Percentiles rank a stretch among this genome's conserved stretches.
phyloP scores from a whole-genome alignment of 1,140 invertebrate genomes.

The Zaprionus davidi region DNA sequence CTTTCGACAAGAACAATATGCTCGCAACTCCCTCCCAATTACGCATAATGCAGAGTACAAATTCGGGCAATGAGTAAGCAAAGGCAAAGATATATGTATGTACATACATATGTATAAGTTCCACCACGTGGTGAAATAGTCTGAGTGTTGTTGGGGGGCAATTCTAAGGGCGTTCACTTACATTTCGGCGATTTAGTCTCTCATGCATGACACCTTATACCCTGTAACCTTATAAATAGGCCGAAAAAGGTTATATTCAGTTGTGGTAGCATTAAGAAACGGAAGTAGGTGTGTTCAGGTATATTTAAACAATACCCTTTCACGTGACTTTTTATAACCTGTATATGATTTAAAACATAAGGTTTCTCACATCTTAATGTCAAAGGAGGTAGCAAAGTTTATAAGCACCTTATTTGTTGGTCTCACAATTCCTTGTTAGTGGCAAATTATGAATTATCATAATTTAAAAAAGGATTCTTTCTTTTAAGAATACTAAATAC shows the following conservation, averaged over 20 bases:
- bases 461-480: too few relatives aligned
- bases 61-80: slow-evolving; percentile 5
- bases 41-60: slow-evolving; percentile 1
- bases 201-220: slow-evolving; percentile 1
- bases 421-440: too few relatives aligned
- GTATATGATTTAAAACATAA: too few relatives aligned
- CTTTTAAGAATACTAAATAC: too few relatives aligned
- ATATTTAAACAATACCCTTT: too few relatives aligned
- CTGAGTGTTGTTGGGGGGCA: background rate
- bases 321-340: too few relatives aligned
- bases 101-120: background rate
- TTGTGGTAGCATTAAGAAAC: background rate
- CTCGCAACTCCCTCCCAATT: background rate
- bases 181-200: background rate
- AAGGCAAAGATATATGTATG: background rate
- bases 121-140: slow-evolving; percentile 1
- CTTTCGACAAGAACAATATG: background rate
- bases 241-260: background rate
- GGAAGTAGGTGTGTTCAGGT: too few relatives aligned
- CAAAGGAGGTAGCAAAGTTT: too few relatives aligned
- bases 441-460: too few relatives aligned
- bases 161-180: slow-evolving; percentile 5
- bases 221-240: background rate
- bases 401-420: too few relatives aligned
- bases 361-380: too few relatives aligned